Evolutionary conservation across 2,797 vertebrate species (phyloP), one percentile per base, ranked within the genome.

Genomic region (Dryobates pubescens): DNA sequence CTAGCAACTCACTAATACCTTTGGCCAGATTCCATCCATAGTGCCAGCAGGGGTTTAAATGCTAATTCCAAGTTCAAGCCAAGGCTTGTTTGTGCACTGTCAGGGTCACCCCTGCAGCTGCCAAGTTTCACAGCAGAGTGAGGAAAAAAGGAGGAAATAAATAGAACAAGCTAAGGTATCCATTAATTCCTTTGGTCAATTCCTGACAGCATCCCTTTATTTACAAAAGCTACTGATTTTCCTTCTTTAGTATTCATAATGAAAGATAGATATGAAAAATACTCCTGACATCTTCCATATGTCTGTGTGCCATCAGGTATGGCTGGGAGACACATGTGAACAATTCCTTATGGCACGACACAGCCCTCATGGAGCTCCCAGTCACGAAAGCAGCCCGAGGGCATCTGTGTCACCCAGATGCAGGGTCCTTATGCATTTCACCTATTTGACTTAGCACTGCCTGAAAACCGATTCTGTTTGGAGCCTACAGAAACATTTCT

Each of bases 371-470:
- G 23, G 61, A 45, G n/a, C 51, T 67, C 27, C 23, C 11, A 17
- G 43, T 53, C 69, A 72, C 2, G 0, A 41, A 43, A 67, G 34
- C 41, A 87, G 75, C 61, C 57, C 29, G 20, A 62, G 62, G 61
- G 24, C 16, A 20, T 10, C 67, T 1, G 1, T 0, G 2, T 18
- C 2, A 0, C 53, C 45, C 61, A 67, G 49, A 16, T 13, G 29
- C 23, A 14, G 36, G 27, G 19, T 30, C 38, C 75, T 70, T 24
- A 32, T 59, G 22, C 13, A 1, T 15, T 77, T 49, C 36, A 51
- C 18, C 65, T 23, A 16, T 34, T 51, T 64, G 26, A 32, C 36
- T 59, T 7, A 3, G 47, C n/a, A n/a, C 59, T 62, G 47, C 23
- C 36, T 67, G 45, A 54, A 74, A 67, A 71, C 29, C 23, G 54